These are phyloP conservation scores for Augiades crinisus DNA, from an alignment of 2,888 invertebrate genomes.

Conservation along the genomic window DNA sequence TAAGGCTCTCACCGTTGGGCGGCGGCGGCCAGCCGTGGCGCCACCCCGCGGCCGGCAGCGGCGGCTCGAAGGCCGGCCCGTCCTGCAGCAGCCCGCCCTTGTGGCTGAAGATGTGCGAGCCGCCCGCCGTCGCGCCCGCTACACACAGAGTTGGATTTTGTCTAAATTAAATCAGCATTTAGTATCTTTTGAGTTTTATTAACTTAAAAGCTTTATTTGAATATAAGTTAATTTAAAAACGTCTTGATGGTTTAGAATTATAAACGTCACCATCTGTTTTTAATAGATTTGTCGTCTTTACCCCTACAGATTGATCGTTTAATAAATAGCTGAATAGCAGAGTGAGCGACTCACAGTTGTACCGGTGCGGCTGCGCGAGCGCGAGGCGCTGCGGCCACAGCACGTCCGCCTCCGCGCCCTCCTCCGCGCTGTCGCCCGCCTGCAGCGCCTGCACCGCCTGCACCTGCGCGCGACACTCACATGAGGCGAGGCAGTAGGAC, in stretches of 20 bases:
- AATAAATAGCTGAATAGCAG: too few relatives aligned
- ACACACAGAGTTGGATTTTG: background rate
- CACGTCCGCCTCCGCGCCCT: conserved; percentile 29
- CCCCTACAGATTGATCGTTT: too few relatives aligned
- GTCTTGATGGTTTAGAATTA: too few relatives aligned
- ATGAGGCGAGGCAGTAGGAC: too few relatives aligned
- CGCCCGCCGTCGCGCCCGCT: conserved; percentile 36
- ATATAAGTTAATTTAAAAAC: too few relatives aligned
- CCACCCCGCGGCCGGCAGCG: conserved; percentile 43
- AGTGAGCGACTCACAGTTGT: conserved; percentile 40
- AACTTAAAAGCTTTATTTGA: too few relatives aligned
- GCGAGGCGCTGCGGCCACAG: conserved; percentile 72
- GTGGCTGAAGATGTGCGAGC: conserved; percentile 86
- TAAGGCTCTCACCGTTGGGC: conserved; percentile 1
- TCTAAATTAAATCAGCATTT: too few relatives aligned
- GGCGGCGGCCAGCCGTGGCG: conserved; percentile 44
- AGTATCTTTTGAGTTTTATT: too few relatives aligned
- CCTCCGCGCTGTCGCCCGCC: conserved; percentile 35
- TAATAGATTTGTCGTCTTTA: too few relatives aligned
- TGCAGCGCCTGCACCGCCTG: conserved; percentile 4
- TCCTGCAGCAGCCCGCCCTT: conserved; percentile 84
- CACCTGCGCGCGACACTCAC: conserved; percentile 29
- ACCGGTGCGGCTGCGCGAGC: conserved; percentile 63
- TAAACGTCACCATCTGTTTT: too few relatives aligned
- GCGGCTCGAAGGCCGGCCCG: conserved; percentile 41